phyloP scores from a whole-genome alignment of 2,797 vertebrate species.

The Ibycter americanus region DNA sequence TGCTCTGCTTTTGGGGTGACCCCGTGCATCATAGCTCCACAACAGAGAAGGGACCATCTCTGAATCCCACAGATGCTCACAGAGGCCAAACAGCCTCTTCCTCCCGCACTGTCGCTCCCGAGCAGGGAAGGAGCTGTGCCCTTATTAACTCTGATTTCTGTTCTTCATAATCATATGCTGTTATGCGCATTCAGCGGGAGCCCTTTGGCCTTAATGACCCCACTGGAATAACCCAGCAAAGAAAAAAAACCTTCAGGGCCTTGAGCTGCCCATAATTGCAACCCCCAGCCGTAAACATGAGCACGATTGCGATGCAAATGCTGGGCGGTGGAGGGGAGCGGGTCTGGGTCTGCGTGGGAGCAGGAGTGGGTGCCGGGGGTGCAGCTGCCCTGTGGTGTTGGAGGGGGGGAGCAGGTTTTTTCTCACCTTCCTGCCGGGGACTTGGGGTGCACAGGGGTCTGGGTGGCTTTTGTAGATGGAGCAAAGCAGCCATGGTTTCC shows the following conservation, averaged over 20 bases:
- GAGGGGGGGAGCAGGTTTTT: not conserved
- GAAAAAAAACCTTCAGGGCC: not conserved
- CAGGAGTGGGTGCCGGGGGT: not conserved
- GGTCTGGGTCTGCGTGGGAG: not conserved
- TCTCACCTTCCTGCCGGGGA: not conserved
- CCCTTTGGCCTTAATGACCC: not conserved
- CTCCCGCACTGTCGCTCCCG: fast-evolving
- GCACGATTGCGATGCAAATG: not conserved
- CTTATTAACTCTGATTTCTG: not conserved
- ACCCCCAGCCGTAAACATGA: not conserved
- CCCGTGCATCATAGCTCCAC: not conserved
- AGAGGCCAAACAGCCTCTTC: not conserved
- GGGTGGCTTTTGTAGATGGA: not conserved
- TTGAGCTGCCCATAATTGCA: not conserved
- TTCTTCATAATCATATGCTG: not conserved
- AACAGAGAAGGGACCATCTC: fast-evolving
- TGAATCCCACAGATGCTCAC: not conserved
- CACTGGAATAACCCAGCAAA: not conserved
- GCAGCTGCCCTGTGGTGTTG: fast-evolving
- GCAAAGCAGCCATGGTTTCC: not conserved
- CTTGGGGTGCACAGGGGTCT: not conserved
- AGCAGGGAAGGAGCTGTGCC: not conserved
- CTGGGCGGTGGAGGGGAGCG: fast-evolving
- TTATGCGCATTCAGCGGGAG: not conserved
- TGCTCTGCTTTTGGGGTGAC: not conserved